phyloP scores from a whole-genome alignment of 2,888 invertebrate genomes.

The Cephus sareptanus region DNA sequence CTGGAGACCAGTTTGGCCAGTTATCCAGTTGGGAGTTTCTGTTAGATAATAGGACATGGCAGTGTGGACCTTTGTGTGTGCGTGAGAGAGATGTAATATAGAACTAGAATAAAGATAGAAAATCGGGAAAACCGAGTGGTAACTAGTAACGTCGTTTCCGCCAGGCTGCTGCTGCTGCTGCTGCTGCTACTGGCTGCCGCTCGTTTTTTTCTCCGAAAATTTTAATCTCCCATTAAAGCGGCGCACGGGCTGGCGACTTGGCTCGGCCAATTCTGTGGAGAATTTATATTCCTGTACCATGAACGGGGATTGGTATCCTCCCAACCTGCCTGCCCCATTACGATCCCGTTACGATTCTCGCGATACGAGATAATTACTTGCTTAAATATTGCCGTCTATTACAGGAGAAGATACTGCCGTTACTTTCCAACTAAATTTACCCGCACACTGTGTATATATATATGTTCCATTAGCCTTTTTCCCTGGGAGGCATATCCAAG shows the following conservation, averaged over 20 bases:
- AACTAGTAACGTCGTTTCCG: not conserved
- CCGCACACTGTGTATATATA: not conserved
- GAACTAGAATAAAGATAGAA: not conserved
- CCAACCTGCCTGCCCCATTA: constrained; percentile 15
- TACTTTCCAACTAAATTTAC: not conserved
- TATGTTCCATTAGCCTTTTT: constrained; percentile 9
- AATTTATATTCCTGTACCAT: constrained; percentile 43
- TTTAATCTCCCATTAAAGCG: constrained; percentile 29
- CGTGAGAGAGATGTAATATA: not conserved
- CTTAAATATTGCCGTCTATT: constrained; percentile 43
- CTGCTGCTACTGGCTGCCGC: constrained; percentile 24
- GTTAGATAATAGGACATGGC: not conserved
- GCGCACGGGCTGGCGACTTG: constrained; percentile 14
- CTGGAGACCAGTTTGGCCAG: not conserved
- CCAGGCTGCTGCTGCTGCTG: not conserved
- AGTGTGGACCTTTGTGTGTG: not conserved
- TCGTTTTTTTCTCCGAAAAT: constrained; percentile 30
- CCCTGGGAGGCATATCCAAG: not conserved
- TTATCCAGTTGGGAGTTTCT: not conserved
- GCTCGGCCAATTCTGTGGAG: constrained; percentile 41
- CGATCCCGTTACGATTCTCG: constrained; percentile 31
- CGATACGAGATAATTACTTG: constrained; percentile 47
- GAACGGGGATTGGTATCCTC: constrained; percentile 16
- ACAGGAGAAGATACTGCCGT: not conserved
- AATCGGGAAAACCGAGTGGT: constrained; percentile 2